These are phyloP conservation scores for Phenganax marumi DNA, from an alignment of 92 coral and sea anemone genomes.

Conservation along the genomic window DNA sequence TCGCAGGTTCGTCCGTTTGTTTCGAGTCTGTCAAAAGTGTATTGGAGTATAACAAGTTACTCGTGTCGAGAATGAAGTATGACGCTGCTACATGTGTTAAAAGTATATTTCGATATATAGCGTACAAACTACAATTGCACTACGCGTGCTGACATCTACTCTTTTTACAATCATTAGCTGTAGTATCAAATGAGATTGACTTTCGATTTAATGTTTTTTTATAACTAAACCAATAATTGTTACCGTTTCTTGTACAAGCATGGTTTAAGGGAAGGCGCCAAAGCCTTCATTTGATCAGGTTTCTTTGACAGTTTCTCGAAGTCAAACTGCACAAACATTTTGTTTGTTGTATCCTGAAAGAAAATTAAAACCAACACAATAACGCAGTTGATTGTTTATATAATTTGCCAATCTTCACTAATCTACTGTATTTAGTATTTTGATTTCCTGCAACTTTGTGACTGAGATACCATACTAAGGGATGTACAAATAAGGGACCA, in stretches of 20 bases:
- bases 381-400: neutral
- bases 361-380: slow-evolving; percentile 3
- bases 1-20: slow-evolving; percentile 54
- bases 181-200: neutral
- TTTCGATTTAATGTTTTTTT: neutral
- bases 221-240: neutral
- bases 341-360: slow-evolving; percentile 80
- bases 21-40: slow-evolving; percentile 58
- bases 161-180: too few relatives aligned
- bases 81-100: neutral
- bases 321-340: slow-evolving; percentile 84
- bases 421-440: too few relatives aligned
- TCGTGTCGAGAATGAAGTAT: slow-evolving; percentile 45
- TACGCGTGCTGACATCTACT: neutral
- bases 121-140: neutral
- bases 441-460: too few relatives aligned
- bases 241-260: slow-evolving; percentile 87
- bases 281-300: slow-evolving; percentile 34
- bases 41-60: slow-evolving; percentile 42
- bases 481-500: too few relatives aligned
- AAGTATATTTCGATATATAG: neutral
- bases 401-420: neutral
- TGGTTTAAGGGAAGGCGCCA: slow-evolving; percentile 66
- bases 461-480: too few relatives aligned
- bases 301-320: slow-evolving; percentile 60